Conservation (phyloP, 2,797 vertebrate genomes). For the Apodemus agrarius region DNA sequence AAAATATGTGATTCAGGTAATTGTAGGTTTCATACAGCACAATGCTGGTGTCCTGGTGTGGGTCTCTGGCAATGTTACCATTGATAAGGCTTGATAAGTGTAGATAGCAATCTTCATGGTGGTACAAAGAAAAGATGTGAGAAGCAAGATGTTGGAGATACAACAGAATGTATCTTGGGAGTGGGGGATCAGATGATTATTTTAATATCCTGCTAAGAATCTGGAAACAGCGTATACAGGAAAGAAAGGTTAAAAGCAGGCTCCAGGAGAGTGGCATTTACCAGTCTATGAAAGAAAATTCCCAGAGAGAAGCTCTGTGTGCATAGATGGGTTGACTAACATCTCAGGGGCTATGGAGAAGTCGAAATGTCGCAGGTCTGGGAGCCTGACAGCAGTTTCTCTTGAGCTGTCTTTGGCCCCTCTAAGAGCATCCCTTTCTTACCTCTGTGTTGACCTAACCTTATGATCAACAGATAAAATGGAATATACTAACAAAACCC, state of each 20-base stretch:
- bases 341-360: not conserved
- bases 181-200: not conserved
- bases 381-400: too few species aligned
- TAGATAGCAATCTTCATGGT: not conserved
- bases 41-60: not conserved
- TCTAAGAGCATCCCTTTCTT: not conserved
- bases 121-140: not conserved
- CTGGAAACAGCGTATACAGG: not conserved
- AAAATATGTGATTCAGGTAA: not conserved
- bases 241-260: not conserved
- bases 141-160: not conserved
- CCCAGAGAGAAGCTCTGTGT: not conserved
- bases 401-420: not conserved
- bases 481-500: not conserved
- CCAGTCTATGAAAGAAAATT: not conserved
- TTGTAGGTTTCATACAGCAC: not conserved
- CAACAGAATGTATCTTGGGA: fast-evolving
- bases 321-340: not conserved
- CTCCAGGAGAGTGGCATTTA: not conserved
- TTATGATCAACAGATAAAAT: not conserved
- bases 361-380: not conserved
- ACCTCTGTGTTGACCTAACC: not conserved
- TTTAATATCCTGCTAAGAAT: not conserved
- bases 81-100: not conserved
- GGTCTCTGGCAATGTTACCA: not conserved